Evolutionary conservation across 2,113 vertebrate species (phyloP).

Genomic region (Oplegnathus fasciatus): DNA sequence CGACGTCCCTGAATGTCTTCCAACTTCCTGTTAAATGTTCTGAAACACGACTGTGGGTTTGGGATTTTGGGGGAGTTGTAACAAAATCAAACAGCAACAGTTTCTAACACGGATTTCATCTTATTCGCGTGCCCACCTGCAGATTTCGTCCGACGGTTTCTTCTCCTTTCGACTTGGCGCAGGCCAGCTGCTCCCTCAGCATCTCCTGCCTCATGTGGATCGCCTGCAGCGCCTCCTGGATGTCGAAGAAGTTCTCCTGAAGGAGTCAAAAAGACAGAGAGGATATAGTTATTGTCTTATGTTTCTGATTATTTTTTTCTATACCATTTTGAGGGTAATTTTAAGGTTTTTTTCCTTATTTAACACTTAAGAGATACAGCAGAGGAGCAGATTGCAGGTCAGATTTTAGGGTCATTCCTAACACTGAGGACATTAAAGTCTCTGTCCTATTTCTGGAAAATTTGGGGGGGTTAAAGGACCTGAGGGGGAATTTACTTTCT

Average conservation of each 20-base stretch:
- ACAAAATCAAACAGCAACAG: not conserved
- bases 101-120: not conserved
- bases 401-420: not conserved
- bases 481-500: not conserved
- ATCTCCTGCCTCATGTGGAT: slow-evolving; percentile 92
- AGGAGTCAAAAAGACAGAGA: not conserved
- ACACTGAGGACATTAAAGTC: not conserved
- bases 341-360: not conserved
- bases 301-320: no score
- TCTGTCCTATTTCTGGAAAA: not conserved
- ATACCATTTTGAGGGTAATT: not conserved
- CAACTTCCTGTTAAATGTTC: not conserved
- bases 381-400: not conserved
- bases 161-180: slow-evolving; percentile 93
- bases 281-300: no score
- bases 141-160: slow-evolving; percentile 89
- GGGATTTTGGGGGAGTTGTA: not conserved
- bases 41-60: not conserved
- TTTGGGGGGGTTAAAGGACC: not conserved
- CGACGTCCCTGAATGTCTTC: not conserved
- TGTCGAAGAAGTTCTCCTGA: slow-evolving; percentile 94
- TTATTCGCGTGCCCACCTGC: slow-evolving; percentile 83
- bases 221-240: slow-evolving; percentile 92
- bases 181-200: slow-evolving; percentile 88
- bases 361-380: not conserved